Base-by-base conservation (phyloP, 2,888 invertebrate genomes). In the Pelosia muscerda region DNA sequence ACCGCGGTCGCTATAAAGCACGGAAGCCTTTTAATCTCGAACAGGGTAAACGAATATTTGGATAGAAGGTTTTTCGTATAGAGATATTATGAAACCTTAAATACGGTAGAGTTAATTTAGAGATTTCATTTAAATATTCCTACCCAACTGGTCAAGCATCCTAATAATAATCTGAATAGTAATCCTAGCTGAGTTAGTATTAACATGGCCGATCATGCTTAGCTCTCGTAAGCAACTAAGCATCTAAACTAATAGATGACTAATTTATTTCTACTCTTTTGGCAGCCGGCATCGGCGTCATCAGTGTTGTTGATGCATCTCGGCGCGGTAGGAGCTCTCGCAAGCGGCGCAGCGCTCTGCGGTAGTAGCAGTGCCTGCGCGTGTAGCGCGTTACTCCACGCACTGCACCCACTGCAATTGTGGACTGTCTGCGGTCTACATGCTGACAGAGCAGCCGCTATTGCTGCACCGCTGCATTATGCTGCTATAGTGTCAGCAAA, bases 381-480 rank as follows among this genome's bases (percentile, higher is more conserved):
- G 0, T 96, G 97, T 79, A 96, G 97, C 54, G 96, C 97, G 72
- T 89, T 97, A 57, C 95, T 97, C 74, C 96, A 96, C 31, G 95
- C 97, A 5, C 94, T 97, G 60, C 97, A 97, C 82, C 97, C 97
- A 5, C 94, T 97, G 70, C 96, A 96, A 56, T 92, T 97, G 75
- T 97, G 97, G 97, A 97, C 97, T 3, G 96, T 97, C 42, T 97
- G 97, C 78, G 97, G 97, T 6, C 94, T 97, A 72, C 97, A 97
- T 84, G 97, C 97, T 69, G 97, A 97, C 90, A 95, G 97, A 72
- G 97, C 97, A 74, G 97, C 97, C 72, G 97, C 97, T 57, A 97
- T 98, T 65, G 96, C 97, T 0, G 96, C 97, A 0, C 97, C 97
- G 0, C 90, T 98, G 71, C 97, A 97, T 86, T 98, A 98, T 89